These are phyloP conservation scores for Misgurnus anguillicaudatus DNA, from an alignment of 2,113 vertebrate genomes.

Conservation along the genomic window DNA sequence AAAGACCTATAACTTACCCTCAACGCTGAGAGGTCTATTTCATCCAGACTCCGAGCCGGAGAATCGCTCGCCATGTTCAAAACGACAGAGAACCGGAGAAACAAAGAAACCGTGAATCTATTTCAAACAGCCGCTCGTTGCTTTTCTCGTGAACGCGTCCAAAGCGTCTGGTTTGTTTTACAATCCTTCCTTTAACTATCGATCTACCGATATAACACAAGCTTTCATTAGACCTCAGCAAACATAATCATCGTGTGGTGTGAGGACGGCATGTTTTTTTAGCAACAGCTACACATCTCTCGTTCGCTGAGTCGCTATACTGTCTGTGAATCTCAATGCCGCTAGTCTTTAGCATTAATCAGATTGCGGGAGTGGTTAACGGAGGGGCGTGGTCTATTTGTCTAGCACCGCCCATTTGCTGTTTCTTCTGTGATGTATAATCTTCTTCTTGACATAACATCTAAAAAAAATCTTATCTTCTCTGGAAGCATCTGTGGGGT, in stretches of 20 bases:
- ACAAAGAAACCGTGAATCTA: constrained; percentile 22
- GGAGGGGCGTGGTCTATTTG: not conserved
- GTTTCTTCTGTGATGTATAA: no score
- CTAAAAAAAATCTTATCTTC: not conserved
- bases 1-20: constrained; percentile 76
- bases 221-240: constrained; percentile 2
- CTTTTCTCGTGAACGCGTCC: constrained; percentile 7
- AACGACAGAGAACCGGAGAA: constrained; percentile 54
- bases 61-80: constrained; percentile 92
- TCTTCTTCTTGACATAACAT: not conserved
- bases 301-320: not conserved
- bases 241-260: not conserved
- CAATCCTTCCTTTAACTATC: constrained; percentile 12
- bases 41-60: constrained; percentile 88
- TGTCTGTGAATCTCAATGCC: constrained; percentile 8
- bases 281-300: constrained; percentile 1
- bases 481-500: not conserved
- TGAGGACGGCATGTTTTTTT: constrained; percentile 6
- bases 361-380: constrained; percentile 17
- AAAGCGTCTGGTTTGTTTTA: constrained; percentile 9
- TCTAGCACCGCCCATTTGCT: constrained; percentile 5
- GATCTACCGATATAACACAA: not conserved
- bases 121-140: constrained; percentile 8
- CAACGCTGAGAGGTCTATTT: constrained; percentile 89
- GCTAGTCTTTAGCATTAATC: constrained; percentile 29